Percentiles rank a stretch among this genome's conserved stretches.
Evolutionary conservation across 2,888 invertebrate species (phyloP).

Genomic region (Pseudolycoriella hygida): DNA sequence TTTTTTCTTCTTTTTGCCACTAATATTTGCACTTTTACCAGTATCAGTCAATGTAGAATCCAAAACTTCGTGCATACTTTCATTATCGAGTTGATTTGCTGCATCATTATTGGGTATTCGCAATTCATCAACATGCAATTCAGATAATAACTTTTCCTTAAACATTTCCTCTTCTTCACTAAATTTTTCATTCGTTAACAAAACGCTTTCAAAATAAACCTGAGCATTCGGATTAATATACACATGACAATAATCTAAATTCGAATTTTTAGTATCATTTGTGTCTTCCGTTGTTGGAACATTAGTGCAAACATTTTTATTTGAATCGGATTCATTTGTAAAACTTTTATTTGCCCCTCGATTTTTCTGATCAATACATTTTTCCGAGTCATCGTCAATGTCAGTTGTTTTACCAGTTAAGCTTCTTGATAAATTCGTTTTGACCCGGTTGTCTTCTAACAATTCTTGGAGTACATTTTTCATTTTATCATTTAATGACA

Average conservation of each 20-base stretch:
- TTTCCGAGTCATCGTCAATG: neutral
- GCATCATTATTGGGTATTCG: neutral
- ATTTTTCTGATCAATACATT: neutral
- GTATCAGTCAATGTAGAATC: neutral
- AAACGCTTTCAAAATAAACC: slow-evolving; percentile 2
- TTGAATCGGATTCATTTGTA: neutral
- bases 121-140: slow-evolving; percentile 10
- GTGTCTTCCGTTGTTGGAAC: neutral
- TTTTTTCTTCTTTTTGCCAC: slow-evolving; percentile 12
- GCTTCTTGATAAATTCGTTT: slow-evolving; percentile 29
- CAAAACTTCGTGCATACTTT: neutral
- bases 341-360: neutral
- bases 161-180: slow-evolving; percentile 8
- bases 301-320: neutral
- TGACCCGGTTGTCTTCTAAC: slow-evolving; percentile 27
- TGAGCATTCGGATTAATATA: slow-evolving; percentile 25
- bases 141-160: slow-evolving; percentile 11
- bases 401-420: slow-evolving; percentile 17
- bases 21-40: slow-evolving; percentile 4
- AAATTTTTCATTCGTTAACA: neutral
- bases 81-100: neutral
- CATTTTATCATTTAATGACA: slow-evolving; percentile 31
- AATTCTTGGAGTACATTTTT: slow-evolving; percentile 30
- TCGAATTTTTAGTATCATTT: slow-evolving; percentile 15
- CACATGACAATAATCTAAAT: slow-evolving; percentile 25